A percentile compares a stretch with the other conserved stretches of the same genome.
Evolutionary conservation across 1,140 invertebrate genomes (phyloP).

Genomic region (Dendroctonus valens): DNA sequence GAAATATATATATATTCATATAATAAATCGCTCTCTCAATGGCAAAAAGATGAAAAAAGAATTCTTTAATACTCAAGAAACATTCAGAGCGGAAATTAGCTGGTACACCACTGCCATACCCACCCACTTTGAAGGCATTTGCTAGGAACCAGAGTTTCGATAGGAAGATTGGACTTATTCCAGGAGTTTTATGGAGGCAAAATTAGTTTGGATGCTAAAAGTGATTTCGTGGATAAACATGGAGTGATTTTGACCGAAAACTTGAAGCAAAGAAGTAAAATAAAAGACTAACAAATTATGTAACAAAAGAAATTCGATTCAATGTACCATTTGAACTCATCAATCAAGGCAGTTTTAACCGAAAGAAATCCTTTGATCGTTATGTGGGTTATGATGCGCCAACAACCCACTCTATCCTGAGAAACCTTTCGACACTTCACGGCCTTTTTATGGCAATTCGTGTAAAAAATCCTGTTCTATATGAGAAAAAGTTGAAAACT

Average conservation of each 20-base stretch:
- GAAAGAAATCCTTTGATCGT: constrained; percentile 44
- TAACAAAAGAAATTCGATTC: not conserved
- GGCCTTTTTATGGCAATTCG: constrained; percentile 53
- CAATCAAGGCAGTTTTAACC: too few species aligned
- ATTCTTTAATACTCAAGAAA: constrained; percentile 56
- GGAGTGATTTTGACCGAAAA: constrained; percentile 58
- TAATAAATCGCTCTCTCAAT: too few species aligned
- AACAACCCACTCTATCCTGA: constrained; percentile 49
- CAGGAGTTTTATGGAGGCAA: constrained; percentile 55
- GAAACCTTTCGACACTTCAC: constrained; percentile 55
- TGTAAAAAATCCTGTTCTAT: constrained; percentile 51
- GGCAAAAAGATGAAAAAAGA: too few species aligned
- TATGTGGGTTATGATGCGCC: constrained; percentile 50
- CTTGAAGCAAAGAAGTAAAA: constrained; percentile 43
- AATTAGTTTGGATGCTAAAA: constrained; percentile 46
- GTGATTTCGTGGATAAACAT: constrained; percentile 52
- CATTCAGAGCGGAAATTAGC: constrained; percentile 57
- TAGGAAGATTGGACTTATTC: constrained; percentile 48
- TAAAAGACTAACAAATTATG: not conserved
- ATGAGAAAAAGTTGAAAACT: constrained; percentile 46
- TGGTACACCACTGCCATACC: constrained; percentile 55
- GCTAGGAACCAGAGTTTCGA: constrained; percentile 50
- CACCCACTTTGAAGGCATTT: constrained; percentile 51
- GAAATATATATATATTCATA: too few species aligned
- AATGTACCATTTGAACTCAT: not conserved